Base-by-base conservation (phyloP, 2,113 vertebrate species). In the Tragelaphus strepsiceros region DNA sequence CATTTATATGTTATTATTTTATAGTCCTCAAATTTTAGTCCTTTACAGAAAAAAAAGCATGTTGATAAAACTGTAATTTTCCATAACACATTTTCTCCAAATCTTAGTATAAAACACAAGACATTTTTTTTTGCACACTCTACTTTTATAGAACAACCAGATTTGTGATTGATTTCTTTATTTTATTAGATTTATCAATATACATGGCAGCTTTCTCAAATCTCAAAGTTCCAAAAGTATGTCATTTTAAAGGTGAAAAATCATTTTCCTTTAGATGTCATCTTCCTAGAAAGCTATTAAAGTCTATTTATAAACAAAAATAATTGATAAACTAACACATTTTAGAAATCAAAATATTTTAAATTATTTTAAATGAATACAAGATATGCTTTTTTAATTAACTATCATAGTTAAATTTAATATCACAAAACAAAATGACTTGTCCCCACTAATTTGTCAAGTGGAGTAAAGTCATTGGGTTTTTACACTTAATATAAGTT, bases 241-340 rank as follows among this genome's bases (percentile, higher is more conserved):
- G 93, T 98, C 91, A 96, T 97, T 98, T 98, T 98, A 97, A 98
- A 97, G 88, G 83, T 97, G 88, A 98, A 97, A 96, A 98, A 84
- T 98, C 96, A 98, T 93, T 96, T 98, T 97, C 46, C 95, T 97
- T 97, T 96, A 95, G 90, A 85, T 96, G 83, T 96, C 93, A 91
- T 98, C 97, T 94, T 97, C 49, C 92, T 98, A 97, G 58, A 97
- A 64, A 96, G 54, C 95, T 97, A 98, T 97, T 98, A 98, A 98
- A 97, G n/a, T 98, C 96, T 98, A 98, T 97, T 98, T 98, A 98
- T 94, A 98, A 98, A 97, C 97, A 98, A 98, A 96, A 97, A 97
- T 97, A 98, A 96, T 51, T 96, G 87, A 97, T 97, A 98, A 97
- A 88, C 96, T 98, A 98, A 98, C 96, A 98, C 91, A 97, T 89